Conservation (phyloP, 2,888 invertebrate genomes). For the Perithous albicinctus region DNA sequence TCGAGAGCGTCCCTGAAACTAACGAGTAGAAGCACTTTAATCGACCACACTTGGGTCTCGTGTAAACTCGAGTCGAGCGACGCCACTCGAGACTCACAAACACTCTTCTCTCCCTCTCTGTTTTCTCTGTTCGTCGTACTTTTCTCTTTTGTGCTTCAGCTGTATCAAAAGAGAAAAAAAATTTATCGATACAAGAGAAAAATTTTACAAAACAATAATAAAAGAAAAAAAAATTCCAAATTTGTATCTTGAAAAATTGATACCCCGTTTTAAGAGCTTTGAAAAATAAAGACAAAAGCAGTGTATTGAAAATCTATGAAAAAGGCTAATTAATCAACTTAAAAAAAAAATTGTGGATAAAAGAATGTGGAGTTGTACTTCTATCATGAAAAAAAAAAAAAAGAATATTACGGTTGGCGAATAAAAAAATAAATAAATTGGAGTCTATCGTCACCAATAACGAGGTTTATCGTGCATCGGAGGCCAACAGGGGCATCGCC, state of each 20-base stretch:
- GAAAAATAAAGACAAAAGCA: background rate
- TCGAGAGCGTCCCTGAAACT: conserved; percentile 37
- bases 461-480: conserved; percentile 31
- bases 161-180: background rate
- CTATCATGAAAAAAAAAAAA: too few relatives aligned
- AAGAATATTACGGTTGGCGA: background rate
- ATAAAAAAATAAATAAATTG: too few relatives aligned
- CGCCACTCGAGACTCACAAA: conserved; percentile 42
- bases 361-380: too few relatives aligned
- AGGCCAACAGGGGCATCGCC: conserved; percentile 14
- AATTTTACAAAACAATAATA: background rate
- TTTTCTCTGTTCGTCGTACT: background rate
- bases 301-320: too few relatives aligned
- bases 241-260: background rate
- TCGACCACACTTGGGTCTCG: conserved; percentile 35
- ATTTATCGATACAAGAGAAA: background rate
- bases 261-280: background rate
- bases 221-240: background rate
- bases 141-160: background rate
- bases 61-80: conserved; percentile 28
- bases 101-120: conserved; percentile 9
- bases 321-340: background rate
- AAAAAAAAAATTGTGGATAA: background rate
- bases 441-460: background rate
- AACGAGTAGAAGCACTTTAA: conserved; percentile 46